Evolutionary conservation across 2,113 vertebrate genomes (phyloP), one percentile per base, ranked within the genome.

Genomic region (Chamaea fasciata): DNA sequence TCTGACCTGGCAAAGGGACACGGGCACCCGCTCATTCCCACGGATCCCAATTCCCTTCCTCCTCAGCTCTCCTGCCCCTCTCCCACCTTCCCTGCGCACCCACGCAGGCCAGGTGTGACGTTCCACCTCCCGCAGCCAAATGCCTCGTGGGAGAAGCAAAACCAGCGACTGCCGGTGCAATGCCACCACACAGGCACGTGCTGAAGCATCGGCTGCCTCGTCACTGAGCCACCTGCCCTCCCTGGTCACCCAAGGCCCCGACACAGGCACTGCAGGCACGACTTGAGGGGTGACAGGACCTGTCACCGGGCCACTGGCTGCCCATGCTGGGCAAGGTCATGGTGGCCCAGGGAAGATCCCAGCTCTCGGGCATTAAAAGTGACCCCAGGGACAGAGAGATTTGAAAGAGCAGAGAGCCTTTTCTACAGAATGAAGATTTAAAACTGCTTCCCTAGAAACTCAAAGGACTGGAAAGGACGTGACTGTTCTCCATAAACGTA

Each of bases 221-320:
- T 26, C 30, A 8, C 46, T 3, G 8, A 31, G 59, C 13, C 37
- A 19, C 14, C 14, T 55, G 74, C 23, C 33, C 57, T 16, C 6
- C 22, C 4, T 9, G 4, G 22, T 19, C 35, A 52, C 30, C 46
- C 75, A 67, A 14, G 63, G 50, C 37, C 49, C 44, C 10, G 10
- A 30, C 24, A 30, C 21, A 4, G 39, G 20, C 60, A 13, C 50
- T 8, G 28, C 8, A 24, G 68, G 30, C 67, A 52, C 0, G 0
- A 46, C 5, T 6, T 31, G 56, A 15, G 12, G 33, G 30, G 46
- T 4, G 7, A 42, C 59, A 69, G 73, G 37, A 74, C 20, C 50
- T 10, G 50, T 3, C 47, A 6, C 41, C 2, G 28, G 4, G 47
- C 27, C 59, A 41, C 37, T 39, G 31, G 10, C 42, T 4, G 3